Conservation (phyloP, 2,113 vertebrate genomes). For the Erythrocercus mccallii region DNA sequence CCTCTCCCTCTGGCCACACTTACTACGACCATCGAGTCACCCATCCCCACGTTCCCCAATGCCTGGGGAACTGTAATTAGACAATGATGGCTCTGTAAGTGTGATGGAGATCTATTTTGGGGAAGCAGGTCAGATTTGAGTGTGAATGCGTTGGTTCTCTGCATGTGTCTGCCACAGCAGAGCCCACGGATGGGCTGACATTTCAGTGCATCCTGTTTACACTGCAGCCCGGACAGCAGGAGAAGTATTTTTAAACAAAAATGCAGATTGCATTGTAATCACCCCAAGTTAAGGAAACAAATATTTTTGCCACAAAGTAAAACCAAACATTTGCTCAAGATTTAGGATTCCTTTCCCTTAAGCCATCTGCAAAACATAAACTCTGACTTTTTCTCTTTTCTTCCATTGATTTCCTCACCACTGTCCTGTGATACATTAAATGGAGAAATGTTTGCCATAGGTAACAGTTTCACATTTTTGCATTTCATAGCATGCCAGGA, state of each 20-base stretch:
- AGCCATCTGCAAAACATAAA: background rate
- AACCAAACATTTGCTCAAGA: background rate
- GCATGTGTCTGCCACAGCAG: background rate
- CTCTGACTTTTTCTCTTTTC: background rate
- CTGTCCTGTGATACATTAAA: background rate
- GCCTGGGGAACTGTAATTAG: background rate
- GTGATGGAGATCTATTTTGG: background rate
- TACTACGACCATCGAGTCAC: accelerated
- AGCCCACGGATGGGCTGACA: background rate
- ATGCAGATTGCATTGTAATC: background rate
- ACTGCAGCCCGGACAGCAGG: background rate
- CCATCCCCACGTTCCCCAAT: accelerated
- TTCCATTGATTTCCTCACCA: background rate
- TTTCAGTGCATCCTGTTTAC: conserved; percentile 56
- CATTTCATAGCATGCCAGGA: background rate
- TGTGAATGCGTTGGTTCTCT: background rate
- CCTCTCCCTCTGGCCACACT: background rate
- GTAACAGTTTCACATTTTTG: background rate
- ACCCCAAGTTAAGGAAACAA: background rate
- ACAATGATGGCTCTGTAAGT: background rate
- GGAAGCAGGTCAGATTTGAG: background rate
- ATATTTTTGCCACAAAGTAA: background rate
- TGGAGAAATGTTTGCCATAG: conserved; percentile 22
- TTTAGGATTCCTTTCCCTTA: background rate
- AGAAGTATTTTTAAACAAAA: conserved; percentile 47